These are phyloP conservation scores for Alectoris magna DNA, from an alignment of 2,797 vertebrate species.

Conservation along the genomic window DNA sequence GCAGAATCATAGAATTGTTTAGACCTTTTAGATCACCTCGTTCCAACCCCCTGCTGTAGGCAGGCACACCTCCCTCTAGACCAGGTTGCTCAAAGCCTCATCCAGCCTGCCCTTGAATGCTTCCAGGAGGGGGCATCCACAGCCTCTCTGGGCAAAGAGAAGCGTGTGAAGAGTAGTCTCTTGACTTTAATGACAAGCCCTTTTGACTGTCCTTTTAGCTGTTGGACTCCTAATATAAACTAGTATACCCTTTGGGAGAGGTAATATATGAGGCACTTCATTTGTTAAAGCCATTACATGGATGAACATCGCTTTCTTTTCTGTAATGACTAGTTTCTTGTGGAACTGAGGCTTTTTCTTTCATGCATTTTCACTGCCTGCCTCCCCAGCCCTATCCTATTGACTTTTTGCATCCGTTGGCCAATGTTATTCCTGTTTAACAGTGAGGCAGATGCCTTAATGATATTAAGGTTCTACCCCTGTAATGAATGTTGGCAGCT, in stretches of 20 bases:
- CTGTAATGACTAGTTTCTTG: conserved; percentile 27
- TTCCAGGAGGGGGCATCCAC: too few species aligned
- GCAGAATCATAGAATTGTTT: too few species aligned
- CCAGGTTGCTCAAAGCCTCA: too few species aligned
- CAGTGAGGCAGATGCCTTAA: conserved; percentile 23
- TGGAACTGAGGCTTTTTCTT: conserved; percentile 17
- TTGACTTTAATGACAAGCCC: not conserved
- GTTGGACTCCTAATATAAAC: not conserved
- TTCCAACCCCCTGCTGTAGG: too few species aligned
- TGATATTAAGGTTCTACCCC: conserved; percentile 8
- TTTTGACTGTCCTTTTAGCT: not conserved
- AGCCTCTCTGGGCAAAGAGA: not conserved
- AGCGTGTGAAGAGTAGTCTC: not conserved
- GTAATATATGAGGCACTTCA: rapidly evolving
- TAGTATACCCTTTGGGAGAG: not conserved
- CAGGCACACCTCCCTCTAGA: too few species aligned
- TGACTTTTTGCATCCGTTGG: not conserved
- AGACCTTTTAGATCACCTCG: too few species aligned
- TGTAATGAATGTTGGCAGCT: conserved; percentile 26
- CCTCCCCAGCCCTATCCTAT: not conserved
- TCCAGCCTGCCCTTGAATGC: too few species aligned
- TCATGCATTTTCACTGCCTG: not conserved
- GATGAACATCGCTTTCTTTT: not conserved
- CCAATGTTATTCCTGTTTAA: conserved; percentile 31
- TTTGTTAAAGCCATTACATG: not conserved